Evolutionary conservation across 2,113 vertebrate species (phyloP).

Genomic region (Cavia porcellus): DNA sequence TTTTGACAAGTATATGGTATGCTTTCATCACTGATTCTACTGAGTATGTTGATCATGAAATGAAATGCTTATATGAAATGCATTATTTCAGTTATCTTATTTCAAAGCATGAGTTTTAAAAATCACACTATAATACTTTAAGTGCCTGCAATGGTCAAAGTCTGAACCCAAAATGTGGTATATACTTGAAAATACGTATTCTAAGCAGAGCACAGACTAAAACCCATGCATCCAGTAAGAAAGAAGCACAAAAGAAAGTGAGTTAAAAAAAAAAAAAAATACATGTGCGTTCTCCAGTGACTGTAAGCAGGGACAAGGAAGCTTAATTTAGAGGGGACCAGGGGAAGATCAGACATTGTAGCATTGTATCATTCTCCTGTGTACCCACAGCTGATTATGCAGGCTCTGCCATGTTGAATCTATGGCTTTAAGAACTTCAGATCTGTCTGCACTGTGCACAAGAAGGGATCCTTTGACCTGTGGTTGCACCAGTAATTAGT

Average conservation of each 20-base stretch:
- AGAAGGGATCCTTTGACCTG: neutral
- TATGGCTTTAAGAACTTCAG: neutral
- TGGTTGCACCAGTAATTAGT: neutral
- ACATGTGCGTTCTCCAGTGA: neutral
- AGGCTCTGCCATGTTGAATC: too few species aligned
- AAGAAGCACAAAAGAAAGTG: neutral
- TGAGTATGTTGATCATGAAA: conserved; percentile 78
- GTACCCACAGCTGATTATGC: neutral
- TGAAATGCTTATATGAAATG: conserved; percentile 76
- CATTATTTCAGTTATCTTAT: conserved; percentile 78
- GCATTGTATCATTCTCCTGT: neutral
- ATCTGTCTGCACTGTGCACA: neutral
- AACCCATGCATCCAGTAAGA: neutral
- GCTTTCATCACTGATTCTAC: conserved; percentile 50
- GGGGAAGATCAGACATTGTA: neutral
- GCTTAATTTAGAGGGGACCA: neutral
- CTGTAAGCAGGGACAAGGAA: neutral
- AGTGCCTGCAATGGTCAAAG: conserved; percentile 63
- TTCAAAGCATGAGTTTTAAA: conserved; percentile 82
- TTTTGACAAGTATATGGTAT: conserved; percentile 65
- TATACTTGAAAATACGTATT: conserved; percentile 24
- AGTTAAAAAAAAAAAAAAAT: neutral
- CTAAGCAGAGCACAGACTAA: neutral
- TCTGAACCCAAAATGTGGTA: conserved; percentile 4
- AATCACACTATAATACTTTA: conserved; percentile 75